Conservation (phyloP, 2,113 vertebrate genomes). For the Rhineura floridana region DNA sequence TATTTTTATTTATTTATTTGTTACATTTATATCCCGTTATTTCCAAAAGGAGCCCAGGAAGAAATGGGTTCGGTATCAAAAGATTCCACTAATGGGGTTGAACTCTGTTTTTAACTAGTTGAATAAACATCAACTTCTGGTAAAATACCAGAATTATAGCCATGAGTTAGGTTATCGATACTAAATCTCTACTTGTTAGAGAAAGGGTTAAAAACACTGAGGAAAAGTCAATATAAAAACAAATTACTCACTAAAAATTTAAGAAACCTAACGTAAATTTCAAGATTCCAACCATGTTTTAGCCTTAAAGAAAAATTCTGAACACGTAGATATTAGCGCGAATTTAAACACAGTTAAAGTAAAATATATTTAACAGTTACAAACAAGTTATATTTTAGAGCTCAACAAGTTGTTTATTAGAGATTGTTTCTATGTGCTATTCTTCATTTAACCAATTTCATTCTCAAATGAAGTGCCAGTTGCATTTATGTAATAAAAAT, state of each 20-base stretch:
- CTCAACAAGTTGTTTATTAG: neutral
- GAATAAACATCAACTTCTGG: neutral
- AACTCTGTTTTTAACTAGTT: neutral
- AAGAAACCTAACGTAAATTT: neutral
- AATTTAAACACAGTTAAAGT: neutral
- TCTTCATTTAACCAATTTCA: neutral
- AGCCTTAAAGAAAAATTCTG: neutral
- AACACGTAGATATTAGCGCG: neutral
- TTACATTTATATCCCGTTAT: too few relatives aligned
- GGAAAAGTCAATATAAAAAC: neutral
- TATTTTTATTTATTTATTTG: too few relatives aligned
- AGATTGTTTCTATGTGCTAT: neutral
- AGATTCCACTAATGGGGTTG: neutral
- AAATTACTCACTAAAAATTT: constrained; percentile 8
- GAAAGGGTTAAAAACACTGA: neutral
- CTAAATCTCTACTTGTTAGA: neutral
- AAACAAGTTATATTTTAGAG: neutral
- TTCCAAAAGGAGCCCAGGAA: too few relatives aligned
- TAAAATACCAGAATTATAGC: constrained; percentile 1
- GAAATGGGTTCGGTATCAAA: neutral
- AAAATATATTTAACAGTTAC: neutral
- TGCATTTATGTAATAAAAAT: neutral
- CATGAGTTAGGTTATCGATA: neutral
- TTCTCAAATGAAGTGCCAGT: neutral
- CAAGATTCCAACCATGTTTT: neutral